Conservation (phyloP, 2,888 invertebrate genomes). For the Brachyopa scutellaris region DNA sequence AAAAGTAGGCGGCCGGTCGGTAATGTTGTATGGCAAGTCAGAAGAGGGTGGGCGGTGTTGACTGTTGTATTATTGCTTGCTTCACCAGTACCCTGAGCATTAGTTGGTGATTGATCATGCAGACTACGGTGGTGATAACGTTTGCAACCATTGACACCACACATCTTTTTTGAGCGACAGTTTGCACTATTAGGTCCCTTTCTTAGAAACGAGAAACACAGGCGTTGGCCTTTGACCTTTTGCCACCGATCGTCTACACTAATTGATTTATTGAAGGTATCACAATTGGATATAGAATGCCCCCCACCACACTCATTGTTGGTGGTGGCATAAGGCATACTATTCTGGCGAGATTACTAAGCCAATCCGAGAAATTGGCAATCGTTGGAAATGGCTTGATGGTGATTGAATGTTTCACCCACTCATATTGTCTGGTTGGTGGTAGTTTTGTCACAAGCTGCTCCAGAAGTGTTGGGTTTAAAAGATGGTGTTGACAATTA, state of each 20-base stretch:
- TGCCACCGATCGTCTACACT: neutral
- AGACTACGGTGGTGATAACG: conserved; percentile 21
- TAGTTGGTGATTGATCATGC: conserved; percentile 22
- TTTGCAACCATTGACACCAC: conserved; percentile 25
- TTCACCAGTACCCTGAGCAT: too few species aligned
- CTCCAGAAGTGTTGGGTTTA: neutral
- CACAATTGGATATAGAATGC: conserved; percentile 17
- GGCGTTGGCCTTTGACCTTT: conserved; percentile 10
- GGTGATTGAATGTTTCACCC: conserved; percentile 1
- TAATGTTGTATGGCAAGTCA: too few species aligned
- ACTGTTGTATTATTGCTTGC: too few species aligned
- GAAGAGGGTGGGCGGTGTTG: too few species aligned
- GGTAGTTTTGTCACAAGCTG: neutral
- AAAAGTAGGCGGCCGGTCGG: too few species aligned
- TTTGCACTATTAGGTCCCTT: conserved; percentile 1
- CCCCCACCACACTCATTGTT: neutral
- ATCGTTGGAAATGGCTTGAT: neutral
- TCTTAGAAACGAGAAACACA: conserved; percentile 18
- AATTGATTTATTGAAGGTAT: neutral
- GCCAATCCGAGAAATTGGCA: neutral
- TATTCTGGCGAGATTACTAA: too few species aligned
- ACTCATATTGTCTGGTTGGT: conserved; percentile 10
- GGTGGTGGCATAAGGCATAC: too few species aligned
- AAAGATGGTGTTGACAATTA: neutral
- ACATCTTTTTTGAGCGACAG: conserved; percentile 4